Conservation (phyloP, 1,140 invertebrate species). For the Streblospio benedicti region DNA sequence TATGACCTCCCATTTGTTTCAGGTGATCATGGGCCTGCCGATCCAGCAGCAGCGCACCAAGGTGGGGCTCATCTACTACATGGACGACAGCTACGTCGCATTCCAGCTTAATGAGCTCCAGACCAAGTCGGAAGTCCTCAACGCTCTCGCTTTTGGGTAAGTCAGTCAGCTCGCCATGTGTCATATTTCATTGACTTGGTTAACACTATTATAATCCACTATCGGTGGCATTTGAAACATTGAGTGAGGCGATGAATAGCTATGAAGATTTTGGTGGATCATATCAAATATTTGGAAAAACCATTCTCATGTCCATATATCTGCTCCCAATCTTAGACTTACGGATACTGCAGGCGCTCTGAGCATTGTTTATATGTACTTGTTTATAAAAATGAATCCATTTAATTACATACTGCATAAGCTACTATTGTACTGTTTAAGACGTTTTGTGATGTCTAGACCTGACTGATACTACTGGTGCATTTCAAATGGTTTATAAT, state of each 20-base stretch:
- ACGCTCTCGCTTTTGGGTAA: conserved; percentile 12
- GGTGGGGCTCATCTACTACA: background rate
- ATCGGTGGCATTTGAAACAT: too few relatives aligned
- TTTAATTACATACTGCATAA: too few relatives aligned
- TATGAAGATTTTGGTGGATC: background rate
- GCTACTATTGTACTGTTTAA: too few relatives aligned
- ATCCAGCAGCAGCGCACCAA: background rate
- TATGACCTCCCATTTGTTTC: too few relatives aligned
- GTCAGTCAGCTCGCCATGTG: background rate
- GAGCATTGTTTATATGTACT: too few relatives aligned
- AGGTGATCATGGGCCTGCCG: background rate
- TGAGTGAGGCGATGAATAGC: too few relatives aligned
- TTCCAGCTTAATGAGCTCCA: conserved; percentile 2
- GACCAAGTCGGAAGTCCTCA: background rate
- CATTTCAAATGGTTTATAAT: background rate
- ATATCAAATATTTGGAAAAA: background rate
- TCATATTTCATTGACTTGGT: background rate
- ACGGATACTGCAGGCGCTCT: too few relatives aligned
- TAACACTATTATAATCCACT: background rate
- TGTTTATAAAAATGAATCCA: too few relatives aligned
- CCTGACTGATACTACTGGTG: too few relatives aligned
- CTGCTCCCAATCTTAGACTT: too few relatives aligned
- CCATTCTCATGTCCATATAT: too few relatives aligned
- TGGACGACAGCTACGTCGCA: background rate
- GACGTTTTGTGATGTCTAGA: too few relatives aligned